Evolutionary conservation across 2,113 vertebrate genomes (phyloP), one percentile per base, ranked within the genome.

Genomic region (Syngnathus floridae): DNA sequence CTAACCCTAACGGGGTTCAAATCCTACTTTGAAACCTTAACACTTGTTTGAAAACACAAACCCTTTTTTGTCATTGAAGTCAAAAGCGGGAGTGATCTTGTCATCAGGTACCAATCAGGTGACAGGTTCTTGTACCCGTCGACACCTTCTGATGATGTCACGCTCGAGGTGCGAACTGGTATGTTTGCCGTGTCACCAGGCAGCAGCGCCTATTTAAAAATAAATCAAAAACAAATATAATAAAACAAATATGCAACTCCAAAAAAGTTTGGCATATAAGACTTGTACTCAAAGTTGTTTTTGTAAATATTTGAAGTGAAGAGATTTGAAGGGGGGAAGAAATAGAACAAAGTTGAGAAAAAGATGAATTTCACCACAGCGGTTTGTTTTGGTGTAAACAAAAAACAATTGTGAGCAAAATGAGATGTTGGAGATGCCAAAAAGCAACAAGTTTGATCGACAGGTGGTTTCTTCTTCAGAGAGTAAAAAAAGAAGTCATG

Each of bases 31-130:
- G 40, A 41, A 41, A 40, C 7, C 5, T 7, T 11, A 40, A 40
- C 8, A 31, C 26, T 31, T 40, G 38, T 40, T 40, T 40, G 38
- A 40, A 40, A 31, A 31, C 26, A 31, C 26, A 31, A 31, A 40
- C 38, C 38, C 8, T 40, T 40, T 40, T 40, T 31, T 3, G 79
- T 79, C 81, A 85, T 87, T 79, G 83, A 88, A 84, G 84, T 83
- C 64, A 62, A 74, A 60, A 37, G 3, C 63, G 68, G 35, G 67
- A 67, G 80, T 80, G 51, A 54, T 54, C 21, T 13, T 54, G 76
- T 84, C 81, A 77, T 85, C 81, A 69, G 74, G 79, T 82, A 74
- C 81, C 82, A 85, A 65, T 64, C 72, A 75, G 74, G 76, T 84
- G 86, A 74, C 75, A 64, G 65, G 69, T 82, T 84, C 81, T 78